Percentiles rank a stretch among this genome's conserved stretches.
phyloP scores from a whole-genome alignment of 2,888 invertebrate genomes.

The Taphrorychus bicolor region DNA sequence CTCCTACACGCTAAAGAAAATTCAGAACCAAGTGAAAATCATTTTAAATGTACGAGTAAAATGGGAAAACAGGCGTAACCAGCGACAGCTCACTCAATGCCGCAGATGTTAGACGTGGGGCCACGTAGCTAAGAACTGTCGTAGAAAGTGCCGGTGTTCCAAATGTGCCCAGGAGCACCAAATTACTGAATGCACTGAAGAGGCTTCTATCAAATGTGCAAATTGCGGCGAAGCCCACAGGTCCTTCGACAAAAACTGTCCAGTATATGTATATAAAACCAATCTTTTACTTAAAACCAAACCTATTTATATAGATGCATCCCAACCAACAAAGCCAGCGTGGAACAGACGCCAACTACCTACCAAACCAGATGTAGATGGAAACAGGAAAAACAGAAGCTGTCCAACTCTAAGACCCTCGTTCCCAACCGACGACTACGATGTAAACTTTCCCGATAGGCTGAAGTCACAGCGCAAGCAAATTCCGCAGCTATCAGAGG shows the following conservation, averaged over 20 bases:
- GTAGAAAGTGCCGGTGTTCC: background rate
- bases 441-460: too few species aligned
- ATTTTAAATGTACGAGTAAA: background rate
- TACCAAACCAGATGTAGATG: too few species aligned
- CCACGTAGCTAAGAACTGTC: constrained; percentile 44
- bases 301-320: too few species aligned
- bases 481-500: too few species aligned
- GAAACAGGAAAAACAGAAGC: too few species aligned
- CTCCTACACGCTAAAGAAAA: background rate
- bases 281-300: too few species aligned
- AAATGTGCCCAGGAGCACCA: constrained; percentile 39
- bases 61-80: constrained; percentile 17
- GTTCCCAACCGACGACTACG: too few species aligned
- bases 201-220: constrained; percentile 20
- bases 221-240: background rate
- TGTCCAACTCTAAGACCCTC: too few species aligned
- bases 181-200: constrained; percentile 44
- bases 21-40: background rate
- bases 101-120: constrained; percentile 50
- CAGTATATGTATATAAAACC: background rate
- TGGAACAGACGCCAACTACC: too few species aligned
- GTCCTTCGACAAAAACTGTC: constrained; percentile 4
- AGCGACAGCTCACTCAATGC: constrained; percentile 45
- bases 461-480: too few species aligned
- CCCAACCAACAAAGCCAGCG: too few species aligned